Evolutionary conservation across 2,888 invertebrate species (phyloP).

Genomic region (Eurytoma californica): DNA sequence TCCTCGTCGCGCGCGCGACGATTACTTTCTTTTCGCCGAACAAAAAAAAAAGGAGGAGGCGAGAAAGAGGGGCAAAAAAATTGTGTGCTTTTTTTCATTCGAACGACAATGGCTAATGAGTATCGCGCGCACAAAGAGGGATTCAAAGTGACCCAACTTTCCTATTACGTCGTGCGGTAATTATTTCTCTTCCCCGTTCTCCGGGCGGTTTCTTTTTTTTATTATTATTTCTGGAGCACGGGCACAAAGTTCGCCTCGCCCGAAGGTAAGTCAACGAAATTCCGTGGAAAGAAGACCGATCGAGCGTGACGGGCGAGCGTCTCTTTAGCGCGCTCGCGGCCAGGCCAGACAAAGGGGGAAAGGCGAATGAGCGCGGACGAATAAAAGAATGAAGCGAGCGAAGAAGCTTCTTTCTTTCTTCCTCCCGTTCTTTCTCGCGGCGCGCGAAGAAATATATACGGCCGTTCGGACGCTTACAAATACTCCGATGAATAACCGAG

Average conservation of each 20-base stretch:
- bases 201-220: slow-evolving; percentile 17
- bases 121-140: slow-evolving; percentile 46
- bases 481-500: slow-evolving; percentile 74
- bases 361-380: slow-evolving; percentile 50
- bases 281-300: slow-evolving; percentile 55
- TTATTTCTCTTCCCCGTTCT: slow-evolving; percentile 44
- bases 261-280: slow-evolving; percentile 53
- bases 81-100: slow-evolving; percentile 22
- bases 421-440: slow-evolving; percentile 39
- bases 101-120: slow-evolving; percentile 55
- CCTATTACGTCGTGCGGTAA: slow-evolving; percentile 50
- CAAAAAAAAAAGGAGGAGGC: slow-evolving; percentile 19
- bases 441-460: slow-evolving; percentile 61
- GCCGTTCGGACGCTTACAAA: slow-evolving; percentile 71
- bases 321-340: slow-evolving; percentile 40
- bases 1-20: background rate
- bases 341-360: slow-evolving; percentile 44
- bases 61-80: slow-evolving; percentile 6
- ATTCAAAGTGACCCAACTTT: slow-evolving; percentile 57
- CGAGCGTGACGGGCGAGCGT: slow-evolving; percentile 53
- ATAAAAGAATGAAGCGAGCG: slow-evolving; percentile 57
- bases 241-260: slow-evolving; percentile 48
- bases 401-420: slow-evolving; percentile 36
- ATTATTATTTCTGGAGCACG: slow-evolving; percentile 48
- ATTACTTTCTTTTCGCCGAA: slow-evolving; percentile 27